These are phyloP conservation scores for Climacteris rufus DNA, from an alignment of 2,113 vertebrate genomes.

Conservation along the genomic window DNA sequence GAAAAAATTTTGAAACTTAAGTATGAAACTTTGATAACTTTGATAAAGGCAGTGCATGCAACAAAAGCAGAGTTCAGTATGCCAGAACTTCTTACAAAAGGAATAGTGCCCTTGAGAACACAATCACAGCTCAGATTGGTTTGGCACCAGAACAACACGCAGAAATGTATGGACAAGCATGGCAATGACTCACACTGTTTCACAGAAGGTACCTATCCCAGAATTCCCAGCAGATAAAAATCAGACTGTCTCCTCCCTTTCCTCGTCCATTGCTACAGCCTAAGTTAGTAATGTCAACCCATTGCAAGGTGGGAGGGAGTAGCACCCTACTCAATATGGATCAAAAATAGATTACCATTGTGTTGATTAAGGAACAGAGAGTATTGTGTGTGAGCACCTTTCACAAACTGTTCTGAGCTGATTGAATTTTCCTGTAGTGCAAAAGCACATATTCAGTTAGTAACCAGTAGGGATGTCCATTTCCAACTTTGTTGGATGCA, in stretches of 20 bases:
- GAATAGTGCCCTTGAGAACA: neutral
- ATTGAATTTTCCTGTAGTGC: neutral
- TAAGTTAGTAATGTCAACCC: neutral
- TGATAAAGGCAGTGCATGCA: neutral
- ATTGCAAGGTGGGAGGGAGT: neutral
- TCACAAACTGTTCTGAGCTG: neutral
- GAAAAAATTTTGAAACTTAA: neutral
- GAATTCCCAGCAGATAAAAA: neutral
- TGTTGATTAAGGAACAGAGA: neutral
- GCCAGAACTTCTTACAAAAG: neutral
- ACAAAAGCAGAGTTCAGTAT: neutral
- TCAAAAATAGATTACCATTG: neutral
- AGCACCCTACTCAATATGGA: neutral
- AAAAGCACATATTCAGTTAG: neutral
- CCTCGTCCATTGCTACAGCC: neutral
- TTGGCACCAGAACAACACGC: neutral
- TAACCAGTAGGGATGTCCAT: neutral
- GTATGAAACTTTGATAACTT: neutral
- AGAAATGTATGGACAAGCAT: neutral
- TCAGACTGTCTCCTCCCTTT: neutral
- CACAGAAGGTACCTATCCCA: neutral
- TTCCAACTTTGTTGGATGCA: neutral
- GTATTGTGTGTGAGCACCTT: neutral
- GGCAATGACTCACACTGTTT: neutral
- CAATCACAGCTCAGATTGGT: neutral